Evolutionary conservation across 2,797 vertebrate species (phyloP).

Genomic region (Syndactyla subalaris): DNA sequence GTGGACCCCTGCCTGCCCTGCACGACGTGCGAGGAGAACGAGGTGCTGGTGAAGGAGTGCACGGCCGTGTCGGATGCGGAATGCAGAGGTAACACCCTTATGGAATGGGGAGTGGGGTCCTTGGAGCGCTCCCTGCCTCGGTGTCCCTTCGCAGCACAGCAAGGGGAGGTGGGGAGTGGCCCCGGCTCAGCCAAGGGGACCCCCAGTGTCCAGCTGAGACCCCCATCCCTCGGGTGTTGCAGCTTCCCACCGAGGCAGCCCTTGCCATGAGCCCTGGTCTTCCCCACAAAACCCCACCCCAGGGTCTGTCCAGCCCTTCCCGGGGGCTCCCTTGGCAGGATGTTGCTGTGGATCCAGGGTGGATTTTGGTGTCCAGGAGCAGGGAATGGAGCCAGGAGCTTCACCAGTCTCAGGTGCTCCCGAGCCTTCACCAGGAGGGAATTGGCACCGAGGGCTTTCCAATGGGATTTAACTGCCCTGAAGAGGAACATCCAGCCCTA

Average conservation of each 20-base stretch:
- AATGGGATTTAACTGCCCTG: not conserved
- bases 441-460: not conserved
- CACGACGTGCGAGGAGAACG: slow-evolving; percentile 89
- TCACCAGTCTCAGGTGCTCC: not conserved
- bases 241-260: too few species aligned
- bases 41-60: slow-evolving; percentile 80
- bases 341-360: rapidly evolving
- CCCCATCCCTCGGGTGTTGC: not conserved
- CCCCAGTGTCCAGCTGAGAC: rapidly evolving
- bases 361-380: not conserved
- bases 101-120: not conserved
- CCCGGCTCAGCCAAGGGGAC: not conserved
- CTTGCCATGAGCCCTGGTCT: too few species aligned
- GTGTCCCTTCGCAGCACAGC: not conserved
- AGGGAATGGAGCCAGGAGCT: rapidly evolving
- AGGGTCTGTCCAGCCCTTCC: not conserved
- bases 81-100: slow-evolving; percentile 79
- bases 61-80: slow-evolving; percentile 79
- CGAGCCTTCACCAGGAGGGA: not conserved
- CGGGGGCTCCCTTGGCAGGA: not conserved
- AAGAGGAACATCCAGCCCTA: too few species aligned
- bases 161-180: not conserved
- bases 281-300: too few species aligned
- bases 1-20: slow-evolving; percentile 96
- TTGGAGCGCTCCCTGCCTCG: not conserved